Evolutionary conservation across 2,888 invertebrate genomes (phyloP), one percentile per base, ranked within the genome.

Genomic region (Nomada flava): DNA sequence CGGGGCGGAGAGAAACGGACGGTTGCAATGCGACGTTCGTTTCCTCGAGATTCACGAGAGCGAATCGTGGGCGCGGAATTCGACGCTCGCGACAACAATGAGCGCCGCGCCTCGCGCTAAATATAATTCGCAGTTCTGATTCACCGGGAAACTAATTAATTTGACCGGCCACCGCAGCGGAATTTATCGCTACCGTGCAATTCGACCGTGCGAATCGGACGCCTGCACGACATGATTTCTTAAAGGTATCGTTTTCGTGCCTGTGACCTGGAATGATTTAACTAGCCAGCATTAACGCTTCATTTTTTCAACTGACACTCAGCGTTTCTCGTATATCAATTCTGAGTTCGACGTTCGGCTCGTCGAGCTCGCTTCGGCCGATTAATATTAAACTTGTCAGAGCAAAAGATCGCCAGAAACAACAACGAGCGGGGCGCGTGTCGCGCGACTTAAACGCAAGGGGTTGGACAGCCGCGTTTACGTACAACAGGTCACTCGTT

Each of bases 41-140:
- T 63, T 76, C 20, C 63, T 68, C 67, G 55, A 13, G 52, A 64
- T 36, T n/a, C 15, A n/a, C 50, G 64, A 5, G 57, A 50, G 23
- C 57, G 60, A 3, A 67, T 73, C 78, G 64, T 52, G 42, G 23
- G n/a, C 44, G 47, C 15, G 65, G 83, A 82, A 82, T 82, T 75
- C 67, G 42, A 72, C 15, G 82, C 75, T 82, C 83, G 70, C 68
- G 71, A 26, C 70, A 75, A 76, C 76, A 70, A 82, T 68, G 71
- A 64, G 59, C 57, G 63, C 44, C 53, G 68, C 50, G 63, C 65
- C 67, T 69, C 73, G 60, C 64, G 68, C 68, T 78, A 79, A 81
- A 73, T 73, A 79, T 69, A 81, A 73, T 79, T 73, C 73, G 72
- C 68, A 50, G 67, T 26, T 64, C 83, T 76, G 82, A 82, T 82